phyloP scores from a whole-genome alignment of 2,797 vertebrate genomes.

The Semotilus atromaculatus region DNA sequence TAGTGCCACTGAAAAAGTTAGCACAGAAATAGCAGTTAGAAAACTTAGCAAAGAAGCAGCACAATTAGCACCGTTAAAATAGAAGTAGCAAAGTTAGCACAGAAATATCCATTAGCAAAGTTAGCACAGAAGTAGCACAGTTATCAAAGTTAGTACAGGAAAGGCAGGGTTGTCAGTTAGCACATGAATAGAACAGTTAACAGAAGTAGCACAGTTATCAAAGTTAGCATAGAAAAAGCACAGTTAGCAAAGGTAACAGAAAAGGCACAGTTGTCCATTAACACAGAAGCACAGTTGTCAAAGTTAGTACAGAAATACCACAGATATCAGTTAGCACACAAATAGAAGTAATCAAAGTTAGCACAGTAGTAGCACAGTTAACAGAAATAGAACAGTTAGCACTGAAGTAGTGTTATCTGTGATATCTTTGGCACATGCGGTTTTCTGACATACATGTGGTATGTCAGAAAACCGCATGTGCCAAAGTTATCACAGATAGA shows the following conservation, averaged over 20 bases:
- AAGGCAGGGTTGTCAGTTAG: background rate
- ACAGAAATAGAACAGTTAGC: slow-evolving; percentile 31
- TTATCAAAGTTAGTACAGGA: slow-evolving; percentile 44
- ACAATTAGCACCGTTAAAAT: slow-evolving; percentile 6
- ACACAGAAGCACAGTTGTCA: background rate
- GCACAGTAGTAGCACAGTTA: background rate
- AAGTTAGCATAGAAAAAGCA: background rate
- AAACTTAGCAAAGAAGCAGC: background rate
- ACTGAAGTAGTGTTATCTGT: no score
- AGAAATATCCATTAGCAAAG: slow-evolving; percentile 30
- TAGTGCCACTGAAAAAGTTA: background rate
- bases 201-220: background rate
- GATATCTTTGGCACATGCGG: no score
- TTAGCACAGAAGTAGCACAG: slow-evolving; percentile 23
- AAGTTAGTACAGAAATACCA: background rate
- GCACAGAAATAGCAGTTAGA: background rate
- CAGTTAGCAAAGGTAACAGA: background rate
- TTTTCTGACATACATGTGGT: no score
- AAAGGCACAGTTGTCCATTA: no score
- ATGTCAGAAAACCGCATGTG: background rate
- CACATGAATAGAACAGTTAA: background rate
- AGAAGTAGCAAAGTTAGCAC: slow-evolving; percentile 30
- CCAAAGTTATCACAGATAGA: slow-evolving; percentile 56
- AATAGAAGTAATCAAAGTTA: slow-evolving; percentile 9
- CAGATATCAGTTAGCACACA: background rate